Conservation (phyloP, 2,797 vertebrate species). For the Acanthis flammea region DNA sequence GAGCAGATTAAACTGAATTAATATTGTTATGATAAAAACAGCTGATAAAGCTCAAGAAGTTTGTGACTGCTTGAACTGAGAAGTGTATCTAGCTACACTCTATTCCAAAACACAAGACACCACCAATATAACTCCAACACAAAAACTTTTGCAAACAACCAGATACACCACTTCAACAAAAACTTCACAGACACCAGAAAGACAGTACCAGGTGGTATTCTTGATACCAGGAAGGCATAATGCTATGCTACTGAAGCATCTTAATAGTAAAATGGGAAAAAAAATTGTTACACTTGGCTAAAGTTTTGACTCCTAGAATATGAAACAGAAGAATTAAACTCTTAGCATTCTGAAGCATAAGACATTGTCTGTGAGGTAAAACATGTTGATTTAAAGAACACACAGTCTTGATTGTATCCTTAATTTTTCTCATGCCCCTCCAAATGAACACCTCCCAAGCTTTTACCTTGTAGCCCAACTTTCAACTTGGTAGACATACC, state of each 20-base stretch:
- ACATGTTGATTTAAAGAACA: not conserved
- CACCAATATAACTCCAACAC: not conserved
- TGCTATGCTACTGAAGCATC: not conserved
- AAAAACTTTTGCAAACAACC: not conserved
- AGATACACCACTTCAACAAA: not conserved
- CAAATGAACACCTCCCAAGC: not conserved
- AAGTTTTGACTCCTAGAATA: not conserved
- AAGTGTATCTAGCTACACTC: not conserved
- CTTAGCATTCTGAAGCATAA: not conserved
- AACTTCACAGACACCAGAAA: not conserved
- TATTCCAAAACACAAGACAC: not conserved
- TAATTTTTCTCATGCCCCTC: not conserved
- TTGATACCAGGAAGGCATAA: not conserved
- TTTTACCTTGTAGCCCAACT: not conserved
- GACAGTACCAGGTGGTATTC: not conserved
- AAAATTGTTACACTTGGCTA: not conserved
- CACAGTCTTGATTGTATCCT: not conserved
- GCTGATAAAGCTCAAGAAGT: not conserved
- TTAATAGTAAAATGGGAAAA: not conserved
- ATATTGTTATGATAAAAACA: not conserved
- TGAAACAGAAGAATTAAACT: not conserved
- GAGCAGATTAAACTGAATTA: conserved; percentile 24
- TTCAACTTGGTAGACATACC: not conserved
- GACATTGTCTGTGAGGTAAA: not conserved
- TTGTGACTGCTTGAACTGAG: not conserved